phyloP scores from a whole-genome alignment of 2,888 invertebrate genomes.

The Volucella inanis region DNA sequence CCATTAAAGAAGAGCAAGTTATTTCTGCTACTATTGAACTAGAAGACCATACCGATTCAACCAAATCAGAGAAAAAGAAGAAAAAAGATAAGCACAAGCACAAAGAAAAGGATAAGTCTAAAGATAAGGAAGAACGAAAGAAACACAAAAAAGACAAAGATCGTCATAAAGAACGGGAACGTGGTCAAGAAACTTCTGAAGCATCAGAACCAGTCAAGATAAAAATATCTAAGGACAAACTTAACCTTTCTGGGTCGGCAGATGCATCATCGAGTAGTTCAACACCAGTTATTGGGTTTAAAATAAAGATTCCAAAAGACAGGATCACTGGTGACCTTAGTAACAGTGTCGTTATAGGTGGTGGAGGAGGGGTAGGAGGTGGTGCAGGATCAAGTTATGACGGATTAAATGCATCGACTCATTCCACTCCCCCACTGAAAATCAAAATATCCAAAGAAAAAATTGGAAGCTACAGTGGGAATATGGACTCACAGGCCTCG shows the following conservation, averaged over 20 bases:
- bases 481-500: constrained; percentile 36
- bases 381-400: constrained; percentile 30
- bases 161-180: constrained; percentile 81
- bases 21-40: constrained; percentile 46
- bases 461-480: constrained; percentile 84
- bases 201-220: constrained; percentile 83
- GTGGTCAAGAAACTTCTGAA: constrained; percentile 76
- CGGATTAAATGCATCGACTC: constrained; percentile 16
- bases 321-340: constrained; percentile 85
- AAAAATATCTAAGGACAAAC: constrained; percentile 86
- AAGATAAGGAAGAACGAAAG: constrained; percentile 88
- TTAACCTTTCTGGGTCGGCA: constrained; percentile 79
- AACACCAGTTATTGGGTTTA: constrained; percentile 84
- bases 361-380: neutral
- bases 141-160: constrained; percentile 89
- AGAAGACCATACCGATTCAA: constrained; percentile 63
- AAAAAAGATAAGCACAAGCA: constrained; percentile 91
- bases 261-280: constrained; percentile 76
- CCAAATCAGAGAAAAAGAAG: constrained; percentile 85
- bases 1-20: constrained; percentile 65
- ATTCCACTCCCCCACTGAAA: constrained; percentile 85
- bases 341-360: constrained; percentile 39
- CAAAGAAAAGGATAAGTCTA: constrained; percentile 90
- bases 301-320: constrained; percentile 92
- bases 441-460: constrained; percentile 92